These are phyloP conservation scores for Chloroceryle aenea DNA, from an alignment of 2,113 vertebrate genomes.

Conservation along the genomic window DNA sequence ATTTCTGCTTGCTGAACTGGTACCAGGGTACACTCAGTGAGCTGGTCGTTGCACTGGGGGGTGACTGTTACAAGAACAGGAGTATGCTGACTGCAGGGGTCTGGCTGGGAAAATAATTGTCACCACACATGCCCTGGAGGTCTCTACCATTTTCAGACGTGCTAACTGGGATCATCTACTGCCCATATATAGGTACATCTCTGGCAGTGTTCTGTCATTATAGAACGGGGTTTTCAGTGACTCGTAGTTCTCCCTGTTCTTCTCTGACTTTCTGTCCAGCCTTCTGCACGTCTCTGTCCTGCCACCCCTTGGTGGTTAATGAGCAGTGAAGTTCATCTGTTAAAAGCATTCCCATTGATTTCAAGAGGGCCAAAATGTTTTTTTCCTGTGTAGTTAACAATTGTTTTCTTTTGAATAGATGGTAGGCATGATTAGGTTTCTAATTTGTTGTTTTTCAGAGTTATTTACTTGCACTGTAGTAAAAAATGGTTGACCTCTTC, in stretches of 20 bases:
- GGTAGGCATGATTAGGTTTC: not conserved
- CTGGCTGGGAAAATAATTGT: not conserved
- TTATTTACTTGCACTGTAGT: not conserved
- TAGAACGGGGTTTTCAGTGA: not conserved
- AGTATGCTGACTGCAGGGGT: not conserved
- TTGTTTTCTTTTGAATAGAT: not conserved
- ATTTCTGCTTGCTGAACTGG: not conserved
- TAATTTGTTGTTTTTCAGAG: not conserved
- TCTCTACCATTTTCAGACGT: not conserved
- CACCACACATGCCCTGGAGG: no score
- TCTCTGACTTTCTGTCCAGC: not conserved
- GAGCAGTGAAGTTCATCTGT: not conserved
- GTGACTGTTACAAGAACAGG: not conserved
- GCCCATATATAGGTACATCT: not conserved
- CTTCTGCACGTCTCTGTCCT: not conserved
- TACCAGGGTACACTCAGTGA: not conserved
- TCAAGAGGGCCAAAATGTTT: not conserved
- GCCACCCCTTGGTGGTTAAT: not conserved
- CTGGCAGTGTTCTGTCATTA: not conserved
- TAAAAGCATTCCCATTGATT: not conserved
- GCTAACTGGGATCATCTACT: not conserved
- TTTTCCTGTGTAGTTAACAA: not conserved
- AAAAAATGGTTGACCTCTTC: not conserved
- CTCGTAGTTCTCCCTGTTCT: no score
- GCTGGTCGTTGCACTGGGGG: not conserved